Percentiles rank a stretch among this genome's conserved stretches.
These are phyloP conservation scores for Acanthosepion pharaonis DNA, from an alignment of 2,888 invertebrate genomes.

Conservation along the genomic window DNA sequence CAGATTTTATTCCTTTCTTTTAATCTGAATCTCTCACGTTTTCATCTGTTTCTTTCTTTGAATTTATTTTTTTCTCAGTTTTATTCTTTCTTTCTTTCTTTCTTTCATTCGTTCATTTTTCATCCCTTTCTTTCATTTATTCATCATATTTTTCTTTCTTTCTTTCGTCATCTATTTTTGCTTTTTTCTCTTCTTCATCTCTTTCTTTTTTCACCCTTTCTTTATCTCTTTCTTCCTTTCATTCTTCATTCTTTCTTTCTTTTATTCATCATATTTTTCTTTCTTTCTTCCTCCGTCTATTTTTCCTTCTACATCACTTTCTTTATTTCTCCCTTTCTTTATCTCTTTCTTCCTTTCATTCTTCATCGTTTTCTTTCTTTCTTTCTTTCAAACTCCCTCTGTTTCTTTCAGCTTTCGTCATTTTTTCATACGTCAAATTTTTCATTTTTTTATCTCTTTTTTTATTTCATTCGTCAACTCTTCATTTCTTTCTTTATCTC, in stretches of 20 bases:
- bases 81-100: not conserved
- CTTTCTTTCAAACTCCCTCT: not conserved
- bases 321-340: not conserved
- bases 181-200: no score
- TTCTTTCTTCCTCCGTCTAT: not conserved
- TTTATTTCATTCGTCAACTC: no score
- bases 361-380: not conserved
- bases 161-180: not conserved
- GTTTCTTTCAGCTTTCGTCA: not conserved
- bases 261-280: not conserved
- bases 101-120: not conserved
- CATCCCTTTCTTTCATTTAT: not conserved
- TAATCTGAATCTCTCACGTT: not conserved
- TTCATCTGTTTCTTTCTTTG: not conserved
- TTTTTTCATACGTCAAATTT: not conserved
- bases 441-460: not conserved
- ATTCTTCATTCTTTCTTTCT: not conserved
- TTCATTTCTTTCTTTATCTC: not conserved
- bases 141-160: not conserved
- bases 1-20: not conserved
- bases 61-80: not conserved
- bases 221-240: not conserved
- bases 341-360: no score
- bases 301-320: not conserved
- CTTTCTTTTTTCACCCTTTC: not conserved